Evolutionary conservation across 1,140 invertebrate genomes (phyloP).

Genomic region (Paraescarpia echinospica): DNA sequence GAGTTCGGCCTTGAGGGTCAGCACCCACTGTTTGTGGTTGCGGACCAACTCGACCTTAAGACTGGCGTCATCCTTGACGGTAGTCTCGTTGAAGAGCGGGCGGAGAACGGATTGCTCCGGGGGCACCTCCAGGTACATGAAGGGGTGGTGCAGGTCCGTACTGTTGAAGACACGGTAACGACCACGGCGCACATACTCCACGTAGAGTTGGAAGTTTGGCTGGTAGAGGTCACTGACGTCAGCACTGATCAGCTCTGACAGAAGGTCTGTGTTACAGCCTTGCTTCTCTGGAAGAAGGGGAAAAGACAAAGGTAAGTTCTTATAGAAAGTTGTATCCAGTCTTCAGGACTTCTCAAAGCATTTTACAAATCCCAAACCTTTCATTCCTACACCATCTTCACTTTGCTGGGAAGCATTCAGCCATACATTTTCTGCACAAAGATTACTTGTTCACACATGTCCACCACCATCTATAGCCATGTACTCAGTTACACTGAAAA

Average conservation of each 20-base stretch:
- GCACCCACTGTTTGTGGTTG: constrained; percentile 22
- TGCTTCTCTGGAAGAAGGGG: constrained; percentile 18
- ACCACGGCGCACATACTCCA: neutral
- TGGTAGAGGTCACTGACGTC: constrained; percentile 24
- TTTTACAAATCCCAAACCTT: no score
- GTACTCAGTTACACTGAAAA: no score
- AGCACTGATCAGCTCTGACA: constrained; percentile 21
- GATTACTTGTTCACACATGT: no score
- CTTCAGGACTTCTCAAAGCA: no score
- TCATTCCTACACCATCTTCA: no score
- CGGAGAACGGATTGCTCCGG: constrained; percentile 24
- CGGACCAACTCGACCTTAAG: constrained; percentile 27
- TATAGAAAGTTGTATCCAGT: no score
- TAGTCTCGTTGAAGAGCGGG: constrained; percentile 20
- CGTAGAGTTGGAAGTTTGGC: constrained; percentile 20
- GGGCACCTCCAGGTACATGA: constrained; percentile 27
- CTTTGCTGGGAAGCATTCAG: no score
- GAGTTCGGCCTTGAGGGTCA: constrained; percentile 23
- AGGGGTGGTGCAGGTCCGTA: constrained; percentile 15
- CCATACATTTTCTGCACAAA: no score
- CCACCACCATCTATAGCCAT: no score
- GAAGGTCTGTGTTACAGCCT: constrained; percentile 23
- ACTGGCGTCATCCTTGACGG: constrained; percentile 26
- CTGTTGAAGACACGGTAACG: constrained; percentile 30
- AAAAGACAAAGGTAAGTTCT: neutral